Percentiles rank a stretch among this genome's conserved stretches.
phyloP scores from a whole-genome alignment of 2,797 vertebrate species.

The Tarsius wallacei region DNA sequence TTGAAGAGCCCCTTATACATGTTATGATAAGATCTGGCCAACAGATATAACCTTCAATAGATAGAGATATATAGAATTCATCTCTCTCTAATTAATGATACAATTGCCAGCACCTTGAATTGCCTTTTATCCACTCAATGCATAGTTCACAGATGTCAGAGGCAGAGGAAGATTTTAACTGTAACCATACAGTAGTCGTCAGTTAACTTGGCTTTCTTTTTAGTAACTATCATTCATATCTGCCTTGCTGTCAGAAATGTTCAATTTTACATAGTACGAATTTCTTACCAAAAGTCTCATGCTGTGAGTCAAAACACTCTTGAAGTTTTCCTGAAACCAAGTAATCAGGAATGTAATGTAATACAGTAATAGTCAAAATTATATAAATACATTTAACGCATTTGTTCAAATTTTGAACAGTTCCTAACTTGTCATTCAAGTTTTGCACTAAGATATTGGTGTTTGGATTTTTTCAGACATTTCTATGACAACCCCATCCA shows the following conservation, averaged over 20 bases:
- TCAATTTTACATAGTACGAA: background rate
- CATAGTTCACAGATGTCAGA: background rate
- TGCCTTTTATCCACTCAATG: background rate
- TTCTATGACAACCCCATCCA: constrained; percentile 98
- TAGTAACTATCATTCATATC: background rate
- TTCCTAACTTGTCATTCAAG: background rate
- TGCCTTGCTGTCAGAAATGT: constrained; percentile 26
- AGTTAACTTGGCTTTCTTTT: constrained; percentile 24
- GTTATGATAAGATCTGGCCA: constrained; percentile 5
- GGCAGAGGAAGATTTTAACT: constrained; percentile 38
- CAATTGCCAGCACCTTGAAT: background rate
- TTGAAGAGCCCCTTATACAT: background rate
- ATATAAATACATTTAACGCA: background rate
- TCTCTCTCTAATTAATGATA: constrained; percentile 49
- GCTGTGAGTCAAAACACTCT: constrained; percentile 39
- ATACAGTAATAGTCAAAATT: constrained; percentile 18
- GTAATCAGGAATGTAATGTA: background rate
- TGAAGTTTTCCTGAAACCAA: constrained; percentile 16
- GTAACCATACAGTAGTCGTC: background rate
- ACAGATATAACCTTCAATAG: background rate
- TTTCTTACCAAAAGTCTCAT: constrained; percentile 44
- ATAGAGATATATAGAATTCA: background rate
- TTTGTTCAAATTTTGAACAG: constrained; percentile 44
- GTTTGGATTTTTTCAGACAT: constrained; percentile 90
- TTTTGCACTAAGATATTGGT: constrained; percentile 61